Conservation (phyloP, 2,797 vertebrate genomes). For the Clarias platycephalus region DNA sequence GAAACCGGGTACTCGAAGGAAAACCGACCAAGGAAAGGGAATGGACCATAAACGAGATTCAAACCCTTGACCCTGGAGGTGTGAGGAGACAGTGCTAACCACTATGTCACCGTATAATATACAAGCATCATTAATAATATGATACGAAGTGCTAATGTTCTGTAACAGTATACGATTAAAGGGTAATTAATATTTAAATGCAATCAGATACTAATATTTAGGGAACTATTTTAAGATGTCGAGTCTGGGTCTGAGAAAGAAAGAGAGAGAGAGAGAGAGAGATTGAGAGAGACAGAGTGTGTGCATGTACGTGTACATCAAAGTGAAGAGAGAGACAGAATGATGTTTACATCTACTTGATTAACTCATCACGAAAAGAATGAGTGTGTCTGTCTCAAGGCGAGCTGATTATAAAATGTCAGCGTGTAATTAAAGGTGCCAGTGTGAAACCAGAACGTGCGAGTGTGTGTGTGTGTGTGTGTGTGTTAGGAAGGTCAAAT, state of each 20-base stretch:
- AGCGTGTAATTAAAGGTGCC: conserved; percentile 41
- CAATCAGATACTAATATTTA: not conserved
- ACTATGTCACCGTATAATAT: not conserved
- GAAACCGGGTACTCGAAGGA: too few relatives aligned
- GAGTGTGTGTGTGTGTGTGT: not conserved
- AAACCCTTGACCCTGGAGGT: too few relatives aligned
- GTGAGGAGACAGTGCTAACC: too few relatives aligned
- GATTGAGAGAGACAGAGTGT: not conserved
- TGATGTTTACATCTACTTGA: conserved; percentile 50
- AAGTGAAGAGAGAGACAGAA: not conserved
- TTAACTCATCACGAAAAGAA: conserved; percentile 42
- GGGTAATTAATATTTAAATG: not conserved
- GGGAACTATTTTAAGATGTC: not conserved
- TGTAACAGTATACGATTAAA: not conserved
- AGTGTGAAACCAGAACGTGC: not conserved
- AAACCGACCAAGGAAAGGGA: too few relatives aligned
- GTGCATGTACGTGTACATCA: not conserved
- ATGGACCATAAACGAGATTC: too few relatives aligned
- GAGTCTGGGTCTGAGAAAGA: too few relatives aligned
- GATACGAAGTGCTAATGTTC: not conserved
- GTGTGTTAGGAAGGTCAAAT: conserved; percentile 20
- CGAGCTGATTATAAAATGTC: conserved; percentile 49
- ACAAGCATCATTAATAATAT: not conserved
- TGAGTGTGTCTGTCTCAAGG: conserved; percentile 19
- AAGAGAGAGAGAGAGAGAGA: not conserved